Evolutionary conservation across 2,797 vertebrate species (phyloP), one percentile per base, ranked within the genome.

Genomic region (Tangara arthus): DNA sequence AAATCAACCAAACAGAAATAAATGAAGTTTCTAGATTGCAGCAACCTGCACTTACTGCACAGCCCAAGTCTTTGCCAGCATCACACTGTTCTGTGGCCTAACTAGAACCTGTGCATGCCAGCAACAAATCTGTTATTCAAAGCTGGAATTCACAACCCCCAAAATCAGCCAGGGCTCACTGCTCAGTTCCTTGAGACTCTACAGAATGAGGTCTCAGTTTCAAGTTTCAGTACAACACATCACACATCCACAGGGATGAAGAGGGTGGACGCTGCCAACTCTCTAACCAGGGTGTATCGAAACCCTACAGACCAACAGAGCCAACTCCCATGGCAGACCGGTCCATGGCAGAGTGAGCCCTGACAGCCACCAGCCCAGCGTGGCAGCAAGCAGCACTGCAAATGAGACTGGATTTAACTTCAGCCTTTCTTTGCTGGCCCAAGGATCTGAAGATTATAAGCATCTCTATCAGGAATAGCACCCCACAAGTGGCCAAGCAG

Each of bases 241-340:
- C 30, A 24, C 1, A 1, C 75, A n/a, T 0, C 8, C 32, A n/a
- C 0, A 0, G 2, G 28, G 70, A 52, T 1, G 2, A 63, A 55
- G 14, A 84, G 28, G 19, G 35, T 11, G 42, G 56, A 18, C 22
- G 9, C 44, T 55, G 21, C 19, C 57, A 70, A 53, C 53, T 32
- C 20, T 19, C 28, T 3, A 56, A 15, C 14, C 34, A 37, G 4
- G 3, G 42, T 0, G 0, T 14, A 6, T 3, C 7, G 32, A 69
- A 65, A 61, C 26, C 18, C 34, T 6, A 8, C 20, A 39, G 53
- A 22, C 23, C 32, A 37, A 11, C 32, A 32, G 3, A 4, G 59
- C 9, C 3, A 4, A 2, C 60, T 28, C 39, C 35, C 11, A 6
- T 0, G 15, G 44, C 35, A 55, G 12, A 8, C 12, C 1, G 3